A percentile compares a stretch with the other conserved stretches of the same genome.
phyloP scores from a whole-genome alignment of 2,797 vertebrate species.

The Gymnodraco acuticeps region DNA sequence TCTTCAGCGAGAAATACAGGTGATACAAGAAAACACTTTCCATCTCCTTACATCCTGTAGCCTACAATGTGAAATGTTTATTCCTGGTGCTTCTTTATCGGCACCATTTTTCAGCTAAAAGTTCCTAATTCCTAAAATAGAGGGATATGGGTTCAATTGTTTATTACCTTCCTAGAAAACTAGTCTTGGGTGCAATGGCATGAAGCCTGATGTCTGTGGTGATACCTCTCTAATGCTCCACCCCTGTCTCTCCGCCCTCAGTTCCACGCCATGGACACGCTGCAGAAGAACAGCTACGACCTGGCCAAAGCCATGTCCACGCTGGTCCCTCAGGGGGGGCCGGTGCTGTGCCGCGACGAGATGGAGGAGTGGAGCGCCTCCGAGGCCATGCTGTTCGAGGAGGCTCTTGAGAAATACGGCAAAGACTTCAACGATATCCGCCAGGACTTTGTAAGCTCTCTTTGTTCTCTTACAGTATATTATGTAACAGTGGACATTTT shows the following conservation, averaged over 20 bases:
- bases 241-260: conserved; percentile 4
- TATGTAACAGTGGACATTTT: no score
- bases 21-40: no score
- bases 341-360: conserved; percentile 94
- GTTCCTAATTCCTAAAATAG: no score
- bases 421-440: conserved; percentile 97
- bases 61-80: no score
- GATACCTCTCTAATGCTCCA: background rate
- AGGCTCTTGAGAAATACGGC: conserved; percentile 95
- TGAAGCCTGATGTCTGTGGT: no score
- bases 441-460: conserved; percentile 92
- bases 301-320: conserved; percentile 95
- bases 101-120: no score
- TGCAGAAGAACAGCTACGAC: conserved; percentile 94
- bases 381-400: conserved; percentile 96
- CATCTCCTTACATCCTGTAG: no score
- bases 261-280: conserved; percentile 96
- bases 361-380: conserved; percentile 99
- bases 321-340: conserved; percentile 94
- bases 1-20: no score
- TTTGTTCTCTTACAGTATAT: background rate
- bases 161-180: background rate
- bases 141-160: no score
- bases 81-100: no score
- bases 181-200: no score